phyloP scores from a whole-genome alignment of 2,888 invertebrate species.

The Sepioteuthis lessoniana region DNA sequence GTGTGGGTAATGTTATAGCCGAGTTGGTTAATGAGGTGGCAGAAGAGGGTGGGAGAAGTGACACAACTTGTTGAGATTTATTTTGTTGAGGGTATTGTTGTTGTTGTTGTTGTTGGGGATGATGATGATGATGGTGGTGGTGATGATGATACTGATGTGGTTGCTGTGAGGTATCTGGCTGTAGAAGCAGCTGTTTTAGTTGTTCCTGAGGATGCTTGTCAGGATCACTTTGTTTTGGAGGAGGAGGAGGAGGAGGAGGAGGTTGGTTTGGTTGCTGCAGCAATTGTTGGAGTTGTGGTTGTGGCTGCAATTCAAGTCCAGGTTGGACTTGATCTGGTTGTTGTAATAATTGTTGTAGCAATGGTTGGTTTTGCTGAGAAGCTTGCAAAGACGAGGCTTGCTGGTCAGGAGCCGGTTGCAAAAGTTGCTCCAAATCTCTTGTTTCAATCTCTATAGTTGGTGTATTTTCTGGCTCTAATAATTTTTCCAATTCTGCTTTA shows the following conservation, averaged over 20 bases:
- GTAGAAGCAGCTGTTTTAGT: neutral
- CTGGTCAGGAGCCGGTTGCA: neutral
- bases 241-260: neutral
- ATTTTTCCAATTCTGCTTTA: neutral
- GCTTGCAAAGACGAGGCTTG: neutral
- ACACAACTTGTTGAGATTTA: neutral
- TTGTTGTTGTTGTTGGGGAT: neutral
- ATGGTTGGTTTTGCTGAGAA: neutral
- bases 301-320: neutral
- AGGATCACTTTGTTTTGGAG: neutral
- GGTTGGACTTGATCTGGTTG: neutral
- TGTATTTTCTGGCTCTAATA: neutral
- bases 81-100: neutral
- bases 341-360: neutral
- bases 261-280: neutral
- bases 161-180: conserved; percentile 1
- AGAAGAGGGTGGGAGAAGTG: neutral
- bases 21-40: neutral
- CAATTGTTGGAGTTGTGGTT: neutral
- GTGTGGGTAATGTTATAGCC: neutral
- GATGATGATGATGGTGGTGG: neutral
- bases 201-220: neutral
- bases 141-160: neutral
- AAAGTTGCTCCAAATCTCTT: neutral
- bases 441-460: neutral